Base-by-base conservation (phyloP, 2,888 invertebrate genomes). In the Meiosimyza platycephala region DNA sequence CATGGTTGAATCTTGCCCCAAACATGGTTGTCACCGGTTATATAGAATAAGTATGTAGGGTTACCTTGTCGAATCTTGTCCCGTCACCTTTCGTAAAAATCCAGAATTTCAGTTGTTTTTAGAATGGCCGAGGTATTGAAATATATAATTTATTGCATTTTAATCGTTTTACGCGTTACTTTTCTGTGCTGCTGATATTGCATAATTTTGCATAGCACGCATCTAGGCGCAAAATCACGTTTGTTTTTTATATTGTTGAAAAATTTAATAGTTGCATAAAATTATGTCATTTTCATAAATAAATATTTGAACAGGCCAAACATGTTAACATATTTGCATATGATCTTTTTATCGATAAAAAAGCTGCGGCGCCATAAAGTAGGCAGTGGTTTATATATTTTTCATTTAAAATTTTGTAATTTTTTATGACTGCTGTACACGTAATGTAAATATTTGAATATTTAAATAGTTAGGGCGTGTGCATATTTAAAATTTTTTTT, bases 371-470 rank as follows among this genome's bases (percentile, higher is more conserved):
- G 63, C 47, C 40, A 63, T 63, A 57, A 57, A 22, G n/a, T 9
- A 60, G 51, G 12, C 16, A 16, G 13, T 22, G 11, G 57, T 73
- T 62, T 62, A 62, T 50, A 54, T 66, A 62, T 52, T 33, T 51
- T 54, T 48, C 40, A 33, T 55, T 70, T 65, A 65, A 50, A 18
- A 16, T 59, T 16, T 51, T 59, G 54, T 9, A 12, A n/a, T 62
- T 18, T 60, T 52, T 57, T 66, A 47, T 16, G 12, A 16, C 76
- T 72, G 28, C n/a, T 16, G 28, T 15, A 15, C 33, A 55, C 47
- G 54, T 6, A 40, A 40, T 66, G 77, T 78, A 82, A 82, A 81
- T 81, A 81, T 80, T 81, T 82, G 79, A 77, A 79, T 78, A 79
- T 80, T 81, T 79, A 80, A 79, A 77, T 77, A 82, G 65, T 4